Conservation (phyloP, 2,113 vertebrate genomes). For the Sinocyclocheilus rhinocerous region DNA sequence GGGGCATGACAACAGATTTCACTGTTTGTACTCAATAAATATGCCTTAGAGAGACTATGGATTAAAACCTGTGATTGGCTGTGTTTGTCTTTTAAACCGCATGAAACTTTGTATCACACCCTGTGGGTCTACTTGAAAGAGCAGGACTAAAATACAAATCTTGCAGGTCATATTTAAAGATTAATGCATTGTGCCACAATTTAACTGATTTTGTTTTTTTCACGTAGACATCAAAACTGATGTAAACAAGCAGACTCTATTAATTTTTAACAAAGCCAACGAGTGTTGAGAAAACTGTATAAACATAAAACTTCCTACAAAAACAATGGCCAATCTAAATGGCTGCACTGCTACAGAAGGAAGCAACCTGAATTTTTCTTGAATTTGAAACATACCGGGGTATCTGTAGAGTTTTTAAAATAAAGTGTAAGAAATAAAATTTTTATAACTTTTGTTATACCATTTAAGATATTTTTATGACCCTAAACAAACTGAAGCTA, state of each 20-base stretch:
- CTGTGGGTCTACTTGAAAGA: slow-evolving; percentile 8
- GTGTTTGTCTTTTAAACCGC: background rate
- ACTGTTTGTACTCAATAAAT: background rate
- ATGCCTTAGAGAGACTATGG: background rate
- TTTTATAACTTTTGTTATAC: too few species aligned
- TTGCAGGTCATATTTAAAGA: slow-evolving; percentile 40
- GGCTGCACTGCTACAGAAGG: background rate
- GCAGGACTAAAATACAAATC: background rate
- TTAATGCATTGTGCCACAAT: slow-evolving; percentile 37
- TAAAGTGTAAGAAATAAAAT: too few species aligned
- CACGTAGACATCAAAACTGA: slow-evolving; percentile 9
- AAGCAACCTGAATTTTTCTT: background rate
- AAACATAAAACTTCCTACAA: background rate
- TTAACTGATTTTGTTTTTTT: slow-evolving; percentile 26
- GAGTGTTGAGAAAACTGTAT: background rate
- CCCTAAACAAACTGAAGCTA: too few species aligned
- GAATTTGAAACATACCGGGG: background rate
- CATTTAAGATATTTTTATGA: too few species aligned
- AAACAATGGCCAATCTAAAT: background rate
- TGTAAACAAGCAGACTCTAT: slow-evolving; percentile 26
- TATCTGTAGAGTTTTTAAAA: too few species aligned
- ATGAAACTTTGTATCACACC: background rate
- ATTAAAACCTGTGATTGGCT: background rate
- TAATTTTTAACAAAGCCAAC: slow-evolving; percentile 45
- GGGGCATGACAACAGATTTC: background rate